A percentile compares a stretch with the other conserved stretches of the same genome.
Evolutionary conservation across 2,113 vertebrate genomes (phyloP).

Genomic region (Elaphurus davidianus): DNA sequence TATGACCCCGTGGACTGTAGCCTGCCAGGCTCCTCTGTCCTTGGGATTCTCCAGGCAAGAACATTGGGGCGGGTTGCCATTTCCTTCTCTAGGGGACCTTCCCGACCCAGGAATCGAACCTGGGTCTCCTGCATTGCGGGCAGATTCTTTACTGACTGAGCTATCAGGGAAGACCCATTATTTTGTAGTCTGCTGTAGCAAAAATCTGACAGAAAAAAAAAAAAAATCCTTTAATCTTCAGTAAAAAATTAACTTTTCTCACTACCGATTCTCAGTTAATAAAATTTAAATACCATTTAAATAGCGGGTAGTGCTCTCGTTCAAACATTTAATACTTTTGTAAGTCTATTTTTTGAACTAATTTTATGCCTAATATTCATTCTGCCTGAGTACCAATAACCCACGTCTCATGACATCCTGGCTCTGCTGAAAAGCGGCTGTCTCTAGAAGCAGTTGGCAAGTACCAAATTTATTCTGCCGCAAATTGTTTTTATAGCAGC

Average conservation of each 20-base stretch:
- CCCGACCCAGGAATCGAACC: too few relatives aligned
- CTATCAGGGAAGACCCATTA: background rate
- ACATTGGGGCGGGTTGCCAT: too few relatives aligned
- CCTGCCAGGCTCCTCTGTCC: too few relatives aligned
- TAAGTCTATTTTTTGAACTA: conserved; percentile 55
- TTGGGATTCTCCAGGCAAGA: too few relatives aligned
- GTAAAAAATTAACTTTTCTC: background rate
- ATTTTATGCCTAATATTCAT: conserved; percentile 76
- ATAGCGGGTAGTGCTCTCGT: background rate
- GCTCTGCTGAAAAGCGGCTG: conserved; percentile 68
- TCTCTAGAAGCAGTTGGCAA: conserved; percentile 72
- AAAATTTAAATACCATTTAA: conserved; percentile 31
- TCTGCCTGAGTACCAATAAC: conserved; percentile 68
- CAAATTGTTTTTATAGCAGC: conserved; percentile 82
- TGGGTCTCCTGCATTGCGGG: background rate
- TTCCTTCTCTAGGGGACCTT: too few relatives aligned
- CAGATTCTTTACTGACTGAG: background rate
- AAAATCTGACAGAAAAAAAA: background rate
- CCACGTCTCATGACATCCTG: conserved; percentile 59
- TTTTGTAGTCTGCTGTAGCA: background rate
- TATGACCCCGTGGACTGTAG: too few relatives aligned
- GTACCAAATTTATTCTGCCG: conserved; percentile 78
- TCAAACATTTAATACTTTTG: conserved; percentile 35
- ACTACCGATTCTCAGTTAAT: background rate
- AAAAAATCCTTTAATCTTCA: background rate